phyloP scores from a whole-genome alignment of 2,797 vertebrate species.

The Menidia menidia region DNA sequence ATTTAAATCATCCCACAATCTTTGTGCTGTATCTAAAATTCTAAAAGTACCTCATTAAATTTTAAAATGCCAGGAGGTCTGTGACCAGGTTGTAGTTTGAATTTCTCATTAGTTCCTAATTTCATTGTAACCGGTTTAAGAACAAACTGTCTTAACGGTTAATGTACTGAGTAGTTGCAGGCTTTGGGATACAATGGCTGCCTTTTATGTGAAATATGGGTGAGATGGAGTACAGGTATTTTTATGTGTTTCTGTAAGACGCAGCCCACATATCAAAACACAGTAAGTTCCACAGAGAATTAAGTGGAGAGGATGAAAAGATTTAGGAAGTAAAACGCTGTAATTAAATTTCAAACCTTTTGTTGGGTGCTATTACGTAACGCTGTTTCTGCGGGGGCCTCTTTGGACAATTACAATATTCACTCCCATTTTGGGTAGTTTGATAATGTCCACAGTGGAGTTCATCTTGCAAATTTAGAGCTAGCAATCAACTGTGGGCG shows the following conservation, averaged over 20 bases:
- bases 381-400: conserved; percentile 33
- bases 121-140: conserved; percentile 22
- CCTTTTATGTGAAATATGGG: conserved; percentile 20
- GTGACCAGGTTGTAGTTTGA: conserved; percentile 39
- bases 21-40: conserved; percentile 24
- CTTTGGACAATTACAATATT: conserved; percentile 36
- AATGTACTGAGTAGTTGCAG: conserved; percentile 11
- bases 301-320: conserved; percentile 27
- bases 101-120: conserved; percentile 47
- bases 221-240: conserved; percentile 19
- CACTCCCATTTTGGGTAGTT: conserved; percentile 31
- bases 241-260: conserved; percentile 18
- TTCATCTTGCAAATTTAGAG: conserved; percentile 20
- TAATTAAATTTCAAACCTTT: conserved; percentile 40
- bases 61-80: conserved; percentile 38
- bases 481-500: conserved; percentile 18
- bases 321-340: not conserved
- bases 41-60: conserved; percentile 61
- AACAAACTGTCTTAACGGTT: conserved; percentile 10
- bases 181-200: not conserved
- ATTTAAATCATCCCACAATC: conserved; percentile 51
- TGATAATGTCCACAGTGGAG: conserved; percentile 22
- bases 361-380: conserved; percentile 27
- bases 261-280: conserved; percentile 21
- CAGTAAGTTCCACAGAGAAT: conserved; percentile 30